Evolutionary conservation across 1,140 invertebrate genomes (phyloP), one percentile per base, ranked within the genome.

Genomic region (Wasmannia auropunctata): DNA sequence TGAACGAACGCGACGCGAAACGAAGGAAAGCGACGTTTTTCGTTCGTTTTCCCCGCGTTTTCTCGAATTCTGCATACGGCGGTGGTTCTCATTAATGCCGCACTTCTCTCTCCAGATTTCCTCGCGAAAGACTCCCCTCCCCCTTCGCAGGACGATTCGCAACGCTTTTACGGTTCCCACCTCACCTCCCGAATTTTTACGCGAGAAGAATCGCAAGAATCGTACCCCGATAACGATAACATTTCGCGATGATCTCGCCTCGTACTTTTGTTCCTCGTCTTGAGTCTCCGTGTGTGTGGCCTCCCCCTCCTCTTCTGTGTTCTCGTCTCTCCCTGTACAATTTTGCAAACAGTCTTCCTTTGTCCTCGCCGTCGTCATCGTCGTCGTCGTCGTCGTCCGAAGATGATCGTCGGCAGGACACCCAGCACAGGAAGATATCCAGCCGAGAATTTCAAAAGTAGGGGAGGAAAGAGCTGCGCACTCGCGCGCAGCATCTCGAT

Each of bases 401-500:
- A 86, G 84, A 88, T 49, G 51, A n/a, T 81, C 69, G 34, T 79
- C 75, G 34, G 46, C 63, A 28, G 76, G 51, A 70, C 28, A 16
- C 72, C n/a, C 88, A 58, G 51, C 88, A 87, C 46, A 60, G 87
- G n/a, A 90, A 90, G 87, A 90, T 72, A 70, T n/a, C 46, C 58
- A 69, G 49, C 76, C 19, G 62, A 54, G 19, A 80, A 22, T 51
- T 51, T 75, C 60, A 43, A 67, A 85, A 62, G n/a, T 51, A 85
- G 16, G 28, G 40, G 60, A 22, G 49, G n/a, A 58, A 14, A 58
- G 16, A 49, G 14, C 63, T 46, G 56, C 46, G 84, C 43, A n/a
- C n/a, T n/a, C n/a, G 11, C 85, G 22, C 37, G 40, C 22, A 67
- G 37, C 63, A 37, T 43, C 37, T 25, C 63, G 63, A 67, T 43